These are phyloP conservation scores for Chrysomallon squamiferum DNA, from an alignment of 1,140 invertebrate genomes.

Conservation along the genomic window DNA sequence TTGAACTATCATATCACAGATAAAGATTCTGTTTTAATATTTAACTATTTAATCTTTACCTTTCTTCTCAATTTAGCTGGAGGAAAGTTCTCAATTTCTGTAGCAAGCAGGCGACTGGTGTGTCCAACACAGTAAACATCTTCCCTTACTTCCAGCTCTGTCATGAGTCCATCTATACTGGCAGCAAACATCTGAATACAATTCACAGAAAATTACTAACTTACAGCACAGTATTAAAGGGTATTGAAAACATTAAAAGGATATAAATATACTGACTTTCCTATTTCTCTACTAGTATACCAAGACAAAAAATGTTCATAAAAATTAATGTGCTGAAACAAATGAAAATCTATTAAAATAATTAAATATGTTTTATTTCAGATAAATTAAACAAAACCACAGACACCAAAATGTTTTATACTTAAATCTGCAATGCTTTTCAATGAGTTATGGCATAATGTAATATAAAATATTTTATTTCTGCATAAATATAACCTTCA, in stretches of 20 bases:
- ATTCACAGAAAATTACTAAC: not conserved
- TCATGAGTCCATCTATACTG: constrained; percentile 67
- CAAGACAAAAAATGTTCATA: not conserved
- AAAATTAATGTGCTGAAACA: not conserved
- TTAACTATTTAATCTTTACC: too few relatives aligned
- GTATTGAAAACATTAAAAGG: not conserved
- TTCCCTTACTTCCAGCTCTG: constrained; percentile 70
- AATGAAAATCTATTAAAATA: not conserved
- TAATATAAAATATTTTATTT: too few relatives aligned
- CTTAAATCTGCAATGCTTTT: too few relatives aligned
- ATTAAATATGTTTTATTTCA: not conserved
- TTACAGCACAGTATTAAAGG: not conserved
- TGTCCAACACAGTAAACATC: constrained; percentile 73
- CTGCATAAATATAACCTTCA: too few relatives aligned
- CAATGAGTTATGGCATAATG: too few relatives aligned
- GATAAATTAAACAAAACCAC: too few relatives aligned
- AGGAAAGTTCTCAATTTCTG: constrained; percentile 65
- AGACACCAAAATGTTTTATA: too few relatives aligned
- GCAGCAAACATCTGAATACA: constrained; percentile 43
- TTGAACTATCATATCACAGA: too few relatives aligned
- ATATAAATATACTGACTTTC: not conserved
- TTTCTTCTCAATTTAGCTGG: constrained; percentile 49
- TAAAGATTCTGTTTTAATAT: too few relatives aligned
- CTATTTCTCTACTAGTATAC: not conserved
- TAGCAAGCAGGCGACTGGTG: constrained; percentile 70